Percentiles rank a stretch among this genome's conserved stretches.
Conservation (phyloP, 2,113 vertebrate genomes). For the Elachura formosa region DNA sequence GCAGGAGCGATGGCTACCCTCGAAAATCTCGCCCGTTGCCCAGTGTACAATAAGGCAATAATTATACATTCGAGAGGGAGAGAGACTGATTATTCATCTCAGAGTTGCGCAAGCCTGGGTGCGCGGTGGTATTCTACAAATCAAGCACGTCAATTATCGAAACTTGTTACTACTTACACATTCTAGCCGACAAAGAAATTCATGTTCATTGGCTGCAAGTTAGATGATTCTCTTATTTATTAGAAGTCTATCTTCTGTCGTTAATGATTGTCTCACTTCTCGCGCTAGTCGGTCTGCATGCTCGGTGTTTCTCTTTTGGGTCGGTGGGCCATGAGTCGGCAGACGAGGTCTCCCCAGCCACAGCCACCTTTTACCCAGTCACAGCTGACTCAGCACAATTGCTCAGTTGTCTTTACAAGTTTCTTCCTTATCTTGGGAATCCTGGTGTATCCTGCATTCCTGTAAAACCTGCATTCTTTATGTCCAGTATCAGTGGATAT, state of each 20-base stretch:
- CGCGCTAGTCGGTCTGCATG: background rate
- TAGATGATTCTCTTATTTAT: background rate
- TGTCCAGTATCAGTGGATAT: background rate
- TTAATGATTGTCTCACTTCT: background rate
- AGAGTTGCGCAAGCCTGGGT: background rate
- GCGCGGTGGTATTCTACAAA: background rate
- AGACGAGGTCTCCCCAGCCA: background rate
- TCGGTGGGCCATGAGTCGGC: background rate
- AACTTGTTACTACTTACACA: background rate
- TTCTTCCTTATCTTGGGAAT: background rate
- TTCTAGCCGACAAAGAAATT: background rate
- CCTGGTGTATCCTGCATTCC: no score
- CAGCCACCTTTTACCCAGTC: background rate
- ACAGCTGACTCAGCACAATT: background rate
- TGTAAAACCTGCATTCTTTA: background rate
- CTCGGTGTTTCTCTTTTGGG: background rate
- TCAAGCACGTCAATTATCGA: background rate
- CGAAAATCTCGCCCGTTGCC: no score
- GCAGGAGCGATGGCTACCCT: fast-evolving
- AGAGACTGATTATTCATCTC: background rate
- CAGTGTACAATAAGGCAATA: background rate
- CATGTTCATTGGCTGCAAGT: background rate
- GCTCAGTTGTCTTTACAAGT: background rate
- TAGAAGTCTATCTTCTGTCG: background rate
- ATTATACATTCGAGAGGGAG: background rate